phyloP scores from a whole-genome alignment of 2,888 invertebrate genomes.

The Euproctis similis region DNA sequence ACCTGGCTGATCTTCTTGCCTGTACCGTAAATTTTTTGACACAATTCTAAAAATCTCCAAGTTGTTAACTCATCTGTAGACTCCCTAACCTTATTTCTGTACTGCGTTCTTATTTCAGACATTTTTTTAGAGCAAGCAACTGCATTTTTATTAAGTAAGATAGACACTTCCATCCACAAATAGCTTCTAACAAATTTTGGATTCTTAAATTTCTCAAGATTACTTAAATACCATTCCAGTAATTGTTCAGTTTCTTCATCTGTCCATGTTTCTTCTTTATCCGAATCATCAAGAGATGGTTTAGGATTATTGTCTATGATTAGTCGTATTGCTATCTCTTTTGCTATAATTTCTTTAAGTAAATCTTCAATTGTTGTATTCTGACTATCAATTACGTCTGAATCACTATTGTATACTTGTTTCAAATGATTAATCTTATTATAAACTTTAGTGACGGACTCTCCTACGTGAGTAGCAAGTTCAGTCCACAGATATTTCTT shows the following conservation, averaged over 20 bases:
- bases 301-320: constrained; percentile 30
- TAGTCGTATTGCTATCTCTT: constrained; percentile 37
- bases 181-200: constrained; percentile 57
- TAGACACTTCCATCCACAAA: constrained; percentile 56
- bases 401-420: constrained; percentile 36
- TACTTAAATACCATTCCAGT: constrained; percentile 55
- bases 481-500: constrained; percentile 59
- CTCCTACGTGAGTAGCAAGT: constrained; percentile 39
- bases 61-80: constrained; percentile 34
- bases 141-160: constrained; percentile 49
- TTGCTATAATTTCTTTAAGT: constrained; percentile 40
- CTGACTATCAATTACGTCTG: constrained; percentile 25
- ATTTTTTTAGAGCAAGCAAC: constrained; percentile 61
- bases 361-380: constrained; percentile 28
- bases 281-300: constrained; percentile 21
- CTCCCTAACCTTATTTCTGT: constrained; percentile 53
- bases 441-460: constrained; percentile 46
- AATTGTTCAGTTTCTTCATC: constrained; percentile 50
- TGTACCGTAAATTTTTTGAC: constrained; percentile 65
- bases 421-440: constrained; percentile 60
- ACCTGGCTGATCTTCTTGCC: constrained; percentile 38
- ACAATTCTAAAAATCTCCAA: constrained; percentile 56
- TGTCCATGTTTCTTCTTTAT: constrained; percentile 38
- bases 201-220: constrained; percentile 64
- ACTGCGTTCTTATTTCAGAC: constrained; percentile 55